These are phyloP conservation scores for Gasteruption jaculator DNA, from an alignment of 2,888 invertebrate species.

Conservation along the genomic window DNA sequence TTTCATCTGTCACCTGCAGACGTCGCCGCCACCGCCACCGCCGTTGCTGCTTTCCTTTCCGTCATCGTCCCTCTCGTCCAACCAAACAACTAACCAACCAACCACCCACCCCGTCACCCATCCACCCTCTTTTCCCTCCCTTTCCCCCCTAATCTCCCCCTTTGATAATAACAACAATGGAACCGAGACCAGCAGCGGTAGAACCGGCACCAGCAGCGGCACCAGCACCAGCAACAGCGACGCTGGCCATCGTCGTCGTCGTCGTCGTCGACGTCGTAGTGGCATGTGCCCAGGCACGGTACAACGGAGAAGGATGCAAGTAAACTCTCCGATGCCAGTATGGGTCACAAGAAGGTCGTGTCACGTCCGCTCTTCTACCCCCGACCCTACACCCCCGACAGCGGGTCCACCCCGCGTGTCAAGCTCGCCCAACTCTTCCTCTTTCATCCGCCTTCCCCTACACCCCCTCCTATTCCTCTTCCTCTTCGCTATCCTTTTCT, in stretches of 20 bases:
- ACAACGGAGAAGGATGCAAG: constrained; percentile 14
- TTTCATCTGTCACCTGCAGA: constrained; percentile 53
- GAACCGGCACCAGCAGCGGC: too few relatives aligned
- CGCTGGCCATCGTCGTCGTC: constrained; percentile 19
- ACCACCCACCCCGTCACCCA: constrained; percentile 26
- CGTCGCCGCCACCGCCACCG: too few relatives aligned
- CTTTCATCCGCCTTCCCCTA: constrained; percentile 20
- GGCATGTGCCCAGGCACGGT: constrained; percentile 30
- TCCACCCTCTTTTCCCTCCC: neutral
- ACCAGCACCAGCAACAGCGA: too few relatives aligned
- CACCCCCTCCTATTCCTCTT: constrained; percentile 16
- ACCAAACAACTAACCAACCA: too few relatives aligned
- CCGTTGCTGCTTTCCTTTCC: too few relatives aligned
- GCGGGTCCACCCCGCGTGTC: constrained; percentile 43
- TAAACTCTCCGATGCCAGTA: too few relatives aligned
- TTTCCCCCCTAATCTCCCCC: constrained; percentile 25
- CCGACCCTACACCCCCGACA: constrained; percentile 36
- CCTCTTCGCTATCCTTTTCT: too few relatives aligned
- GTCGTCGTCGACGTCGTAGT: constrained; percentile 26
- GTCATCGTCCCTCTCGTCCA: constrained; percentile 47
- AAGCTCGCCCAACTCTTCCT: constrained; percentile 31
- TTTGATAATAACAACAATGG: constrained; percentile 52
- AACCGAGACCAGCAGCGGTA: constrained; percentile 38
- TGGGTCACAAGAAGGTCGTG: constrained; percentile 49
- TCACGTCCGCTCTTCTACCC: constrained; percentile 48